Percentiles rank a stretch among this genome's conserved stretches.
Conservation (phyloP, 35 echinoderm and acorn worm species). For the Eucidaris tribuloides region DNA sequence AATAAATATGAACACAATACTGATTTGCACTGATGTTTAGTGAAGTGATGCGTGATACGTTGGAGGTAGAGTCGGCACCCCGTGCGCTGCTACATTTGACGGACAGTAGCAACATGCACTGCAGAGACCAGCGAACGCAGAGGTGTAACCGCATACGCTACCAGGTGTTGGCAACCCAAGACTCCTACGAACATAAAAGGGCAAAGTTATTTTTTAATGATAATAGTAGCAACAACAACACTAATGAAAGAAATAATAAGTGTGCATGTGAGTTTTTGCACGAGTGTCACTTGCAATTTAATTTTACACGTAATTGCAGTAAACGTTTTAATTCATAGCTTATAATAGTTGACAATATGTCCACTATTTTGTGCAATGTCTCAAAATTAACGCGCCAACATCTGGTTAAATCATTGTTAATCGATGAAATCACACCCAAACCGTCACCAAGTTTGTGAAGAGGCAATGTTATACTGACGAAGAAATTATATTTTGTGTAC, state of each 20-base stretch:
- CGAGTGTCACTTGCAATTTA: background rate
- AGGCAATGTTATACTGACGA: too few species aligned
- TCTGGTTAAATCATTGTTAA: too few species aligned
- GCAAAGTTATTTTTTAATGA: background rate
- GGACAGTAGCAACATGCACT: conserved; percentile 10
- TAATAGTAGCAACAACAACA: too few species aligned
- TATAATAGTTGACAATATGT: background rate
- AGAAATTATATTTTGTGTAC: too few species aligned
- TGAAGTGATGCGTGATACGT: too few species aligned
- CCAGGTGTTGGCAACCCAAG: conserved; percentile 7
- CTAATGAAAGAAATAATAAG: too few species aligned
- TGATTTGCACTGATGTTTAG: too few species aligned
- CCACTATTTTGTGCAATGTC: background rate
- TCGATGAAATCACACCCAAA: too few species aligned
- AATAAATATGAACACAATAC: too few species aligned
- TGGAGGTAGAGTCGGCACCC: background rate
- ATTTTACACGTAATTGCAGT: too few species aligned
- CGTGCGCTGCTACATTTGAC: conserved; percentile 8
- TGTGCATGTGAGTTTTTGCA: background rate
- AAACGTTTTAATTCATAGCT: background rate
- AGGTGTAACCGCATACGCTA: conserved; percentile 5
- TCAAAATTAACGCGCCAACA: too few species aligned
- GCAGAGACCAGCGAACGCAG: conserved; percentile 11
- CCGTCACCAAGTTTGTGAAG: too few species aligned
- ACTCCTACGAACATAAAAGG: background rate